Evolutionary conservation across 2,888 invertebrate species (phyloP), one percentile per base, ranked within the genome.

Genomic region (Chloroclysta siterata): DNA sequence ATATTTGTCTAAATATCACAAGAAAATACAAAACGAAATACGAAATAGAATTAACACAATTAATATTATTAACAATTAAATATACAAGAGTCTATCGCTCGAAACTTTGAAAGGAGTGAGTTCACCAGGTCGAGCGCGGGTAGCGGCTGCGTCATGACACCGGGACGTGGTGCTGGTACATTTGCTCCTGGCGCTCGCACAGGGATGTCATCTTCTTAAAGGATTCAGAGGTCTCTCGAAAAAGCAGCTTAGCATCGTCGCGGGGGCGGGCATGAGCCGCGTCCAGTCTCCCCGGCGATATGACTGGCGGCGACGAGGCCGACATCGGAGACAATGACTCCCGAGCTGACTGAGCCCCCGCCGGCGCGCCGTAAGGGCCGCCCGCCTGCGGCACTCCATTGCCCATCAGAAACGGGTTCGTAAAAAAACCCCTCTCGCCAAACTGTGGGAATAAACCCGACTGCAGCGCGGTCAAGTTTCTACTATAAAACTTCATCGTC

Each of bases 1-100:
- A 88, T 90, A 90, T 88, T 93, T 91, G 88, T 92, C 92, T 93
- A 93, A 88, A 92, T 93, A 93, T 93, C 93, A 93, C 93, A 93
- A 93, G 91, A 88, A 91, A 90, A 91, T 92, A 92, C 90, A 90
- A 92, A 92, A 91, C 90, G 89, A 91, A 92, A 90, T 92, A 92
- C 84, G 86, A 85, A 85, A 90, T 90, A 93, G 89, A 88, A 87
- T 89, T 90, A 91, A 90, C 88, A 89, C 89, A 89, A 88, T 90
- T 88, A 90, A 90, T 84, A 90, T 87, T 90, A 92, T 89, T 90
- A 92, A 92, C 92, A 91, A 89, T 91, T 88, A 88, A 87, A 87
- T 90, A 87, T 87, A 89, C 84, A 89, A 72, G 74, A 82, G 89
- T 89, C 84, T 83, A 76, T 83, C 81, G 83, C 83, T 77, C 76